phyloP scores from a whole-genome alignment of 2,888 invertebrate species.

The Nomada fabriciana region DNA sequence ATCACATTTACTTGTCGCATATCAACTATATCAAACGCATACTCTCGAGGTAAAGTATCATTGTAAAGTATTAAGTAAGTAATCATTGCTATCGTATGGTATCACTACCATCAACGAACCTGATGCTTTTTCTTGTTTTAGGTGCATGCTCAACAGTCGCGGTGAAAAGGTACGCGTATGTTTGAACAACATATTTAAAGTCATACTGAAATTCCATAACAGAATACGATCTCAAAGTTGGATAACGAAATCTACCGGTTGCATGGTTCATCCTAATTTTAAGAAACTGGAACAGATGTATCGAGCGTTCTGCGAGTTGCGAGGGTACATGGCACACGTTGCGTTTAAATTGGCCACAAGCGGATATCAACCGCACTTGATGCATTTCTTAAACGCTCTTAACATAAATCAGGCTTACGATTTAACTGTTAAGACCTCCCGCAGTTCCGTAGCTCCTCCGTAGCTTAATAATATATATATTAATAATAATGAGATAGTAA shows the following conservation, averaged over 20 bases:
- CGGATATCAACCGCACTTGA: conserved; percentile 89
- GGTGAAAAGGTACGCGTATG: conserved; percentile 89
- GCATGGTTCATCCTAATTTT: conserved; percentile 87
- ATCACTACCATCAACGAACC: too few relatives aligned
- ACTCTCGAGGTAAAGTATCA: conserved; percentile 86
- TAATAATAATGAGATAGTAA: too few relatives aligned
- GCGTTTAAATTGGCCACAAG: conserved; percentile 87
- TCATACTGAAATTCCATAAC: conserved; percentile 90
- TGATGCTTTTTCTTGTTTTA: conserved; percentile 31
- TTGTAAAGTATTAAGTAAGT: too few relatives aligned
- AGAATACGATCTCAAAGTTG: conserved; percentile 87
- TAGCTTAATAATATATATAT: conserved; percentile 1
- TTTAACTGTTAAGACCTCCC: conserved; percentile 60
- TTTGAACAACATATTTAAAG: conserved; percentile 89
- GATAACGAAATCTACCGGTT: conserved; percentile 85
- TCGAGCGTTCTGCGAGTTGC: conserved; percentile 87
- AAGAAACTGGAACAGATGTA: conserved; percentile 86
- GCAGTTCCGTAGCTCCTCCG: neutral
- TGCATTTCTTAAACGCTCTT: conserved; percentile 88
- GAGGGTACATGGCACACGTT: conserved; percentile 88
- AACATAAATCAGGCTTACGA: conserved; percentile 86
- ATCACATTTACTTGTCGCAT: conserved; percentile 90
- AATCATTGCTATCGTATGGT: too few relatives aligned
- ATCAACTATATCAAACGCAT: conserved; percentile 91
- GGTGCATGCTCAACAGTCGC: conserved; percentile 90